These are phyloP conservation scores for Syngnathus typhle DNA, from an alignment of 2,113 vertebrate genomes.

Conservation along the genomic window DNA sequence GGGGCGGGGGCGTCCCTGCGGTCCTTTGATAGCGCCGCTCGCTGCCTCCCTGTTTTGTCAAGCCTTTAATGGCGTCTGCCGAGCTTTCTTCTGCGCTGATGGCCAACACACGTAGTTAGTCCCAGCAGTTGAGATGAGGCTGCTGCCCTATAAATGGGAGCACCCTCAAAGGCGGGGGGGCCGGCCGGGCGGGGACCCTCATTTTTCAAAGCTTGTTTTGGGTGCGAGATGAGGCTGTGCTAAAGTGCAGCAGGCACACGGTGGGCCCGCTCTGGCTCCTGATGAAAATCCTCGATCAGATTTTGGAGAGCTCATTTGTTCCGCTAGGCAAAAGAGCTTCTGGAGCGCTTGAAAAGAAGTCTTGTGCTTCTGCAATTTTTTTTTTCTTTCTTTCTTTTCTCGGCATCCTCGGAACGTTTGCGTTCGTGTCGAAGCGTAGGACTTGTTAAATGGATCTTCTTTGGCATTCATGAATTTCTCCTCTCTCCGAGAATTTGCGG, in stretches of 20 bases:
- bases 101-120: constrained; percentile 41
- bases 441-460: constrained; percentile 65
- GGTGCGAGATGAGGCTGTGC: constrained; percentile 18
- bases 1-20: constrained; percentile 41
- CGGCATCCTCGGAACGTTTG: constrained; percentile 58
- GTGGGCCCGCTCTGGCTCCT: constrained; percentile 19
- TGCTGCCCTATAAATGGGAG: constrained; percentile 26
- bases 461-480: constrained; percentile 71
- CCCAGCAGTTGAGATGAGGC: constrained; percentile 46
- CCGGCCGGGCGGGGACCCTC: constrained; percentile 4
- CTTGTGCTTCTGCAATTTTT: constrained; percentile 14
- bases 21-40: constrained; percentile 52
- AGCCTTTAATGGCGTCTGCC: constrained; percentile 56
- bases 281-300: constrained; percentile 57
- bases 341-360: constrained; percentile 37
- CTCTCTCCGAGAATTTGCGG: constrained; percentile 61
- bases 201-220: constrained; percentile 43
- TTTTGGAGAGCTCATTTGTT: constrained; percentile 58
- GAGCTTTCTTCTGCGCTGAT: constrained; percentile 43
- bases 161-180: constrained; percentile 20
- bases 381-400: constrained; percentile 23
- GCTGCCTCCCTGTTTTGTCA: constrained; percentile 23
- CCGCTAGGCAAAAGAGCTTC: constrained; percentile 42
- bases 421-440: constrained; percentile 48
- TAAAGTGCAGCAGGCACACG: constrained; percentile 21